A percentile compares a stretch with the other conserved stretches of the same genome.
Evolutionary conservation across 2,888 invertebrate genomes (phyloP).

Genomic region (Bombylius discolor): DNA sequence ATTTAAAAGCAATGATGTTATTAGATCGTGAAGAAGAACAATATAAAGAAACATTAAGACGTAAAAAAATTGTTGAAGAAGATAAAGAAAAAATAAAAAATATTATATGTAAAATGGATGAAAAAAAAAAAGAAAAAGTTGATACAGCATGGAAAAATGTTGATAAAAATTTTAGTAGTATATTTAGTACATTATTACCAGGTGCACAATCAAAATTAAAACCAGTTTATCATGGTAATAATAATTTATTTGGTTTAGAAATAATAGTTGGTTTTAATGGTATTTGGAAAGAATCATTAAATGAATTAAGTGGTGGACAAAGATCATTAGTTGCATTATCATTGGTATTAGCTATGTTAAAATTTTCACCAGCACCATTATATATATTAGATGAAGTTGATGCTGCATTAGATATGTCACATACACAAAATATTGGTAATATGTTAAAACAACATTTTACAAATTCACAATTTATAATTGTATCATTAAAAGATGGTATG

Average conservation of each 20-base stretch:
- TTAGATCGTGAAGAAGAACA: constrained; percentile 77
- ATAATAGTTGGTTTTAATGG: constrained; percentile 84
- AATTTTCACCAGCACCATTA: constrained; percentile 94
- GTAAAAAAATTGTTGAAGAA: constrained; percentile 57
- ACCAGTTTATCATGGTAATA: constrained; percentile 38
- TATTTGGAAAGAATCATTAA: constrained; percentile 90
- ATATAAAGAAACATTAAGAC: constrained; percentile 50
- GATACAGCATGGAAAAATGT: constrained; percentile 74
- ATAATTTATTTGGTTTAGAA: constrained; percentile 68
- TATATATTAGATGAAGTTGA: constrained; percentile 99
- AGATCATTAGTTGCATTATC: constrained; percentile 92
- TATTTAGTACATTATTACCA: constrained; percentile 81
- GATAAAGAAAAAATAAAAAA: constrained; percentile 61
- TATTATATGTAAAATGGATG: constrained; percentile 79
- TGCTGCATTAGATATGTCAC: constrained; percentile 92
- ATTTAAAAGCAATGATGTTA: constrained; percentile 75
- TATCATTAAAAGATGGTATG: constrained; percentile 98
- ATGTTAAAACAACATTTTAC: constrained; percentile 87
- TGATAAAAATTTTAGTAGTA: constrained; percentile 86
- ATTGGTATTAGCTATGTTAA: constrained; percentile 86
- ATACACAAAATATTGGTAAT: constrained; percentile 95
- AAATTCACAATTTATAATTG: constrained; percentile 91
- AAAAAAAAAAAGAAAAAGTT: constrained; percentile 76
- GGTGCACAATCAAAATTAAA: constrained; percentile 79
- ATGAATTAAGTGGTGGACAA: constrained; percentile 94